Base-by-base conservation (phyloP, 2,113 vertebrate species). In the Urocynchramus pylzowi region DNA sequence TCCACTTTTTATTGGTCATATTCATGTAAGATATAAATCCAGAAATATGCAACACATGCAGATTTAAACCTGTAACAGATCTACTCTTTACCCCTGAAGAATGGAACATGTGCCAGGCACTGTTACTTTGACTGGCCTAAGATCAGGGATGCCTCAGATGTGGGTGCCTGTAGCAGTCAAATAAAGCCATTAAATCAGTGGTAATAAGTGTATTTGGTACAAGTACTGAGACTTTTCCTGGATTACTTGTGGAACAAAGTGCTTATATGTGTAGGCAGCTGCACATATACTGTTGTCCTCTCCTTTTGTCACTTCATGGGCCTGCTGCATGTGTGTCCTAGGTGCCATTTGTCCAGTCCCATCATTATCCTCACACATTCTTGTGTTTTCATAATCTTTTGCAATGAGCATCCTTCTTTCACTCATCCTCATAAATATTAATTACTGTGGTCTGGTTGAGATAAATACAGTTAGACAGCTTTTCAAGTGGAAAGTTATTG, bases 1-100 rank as follows among this genome's bases (percentile, higher is more conserved):
- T 77, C 71, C 33, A 9, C 52, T 74, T 92, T 77, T 90, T 90
- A 71, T 94, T 89, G 53, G n/a, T 92, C 64, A 79, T 90, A 90
- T 89, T 78, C 23, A 16, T 92, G 83, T 89, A 90, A 71, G 47
- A 71, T 90, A 63, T 68, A 88, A 88, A 88, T 60, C 39, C 83
- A 96, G 71, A 88, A 86, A 95, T 78, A 84, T 20, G n/a, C 68
- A 84, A 75, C 64, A 78, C 31, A 37, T 41, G 30, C 80, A 44
- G 42, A 45, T 52, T 89, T 70, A 80, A 93, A 59, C 31, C 35
- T n/a, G 2, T 45, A 54, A 44, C 39, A 78, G 54, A 79, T 75
- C 78, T 91, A 49, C 18, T 41, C 26, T 39, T 84, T 61, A 84
- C 5, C 44, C 56, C 42, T 63, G 76, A 60, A 75, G 27, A 79